phyloP scores from a whole-genome alignment of 2,113 vertebrate genomes.

The Montifringilla adamsi region DNA sequence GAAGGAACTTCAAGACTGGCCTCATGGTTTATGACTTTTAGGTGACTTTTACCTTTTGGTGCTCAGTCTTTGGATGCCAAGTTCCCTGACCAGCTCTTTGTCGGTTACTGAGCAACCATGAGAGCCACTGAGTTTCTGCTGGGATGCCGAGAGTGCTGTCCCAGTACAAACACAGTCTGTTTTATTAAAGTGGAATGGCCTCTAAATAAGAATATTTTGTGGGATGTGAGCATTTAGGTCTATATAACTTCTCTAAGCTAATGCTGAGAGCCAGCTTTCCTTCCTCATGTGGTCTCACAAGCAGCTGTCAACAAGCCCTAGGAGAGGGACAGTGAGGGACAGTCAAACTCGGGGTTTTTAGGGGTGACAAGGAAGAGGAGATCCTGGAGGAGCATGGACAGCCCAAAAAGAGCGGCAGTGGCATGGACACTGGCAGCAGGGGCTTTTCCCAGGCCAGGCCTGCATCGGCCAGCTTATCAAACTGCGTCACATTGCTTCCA shows the following conservation, averaged over 20 bases:
- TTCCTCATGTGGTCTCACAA: neutral
- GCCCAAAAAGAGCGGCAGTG: neutral
- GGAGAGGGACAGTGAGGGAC: neutral
- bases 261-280: neutral
- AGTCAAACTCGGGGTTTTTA: neutral
- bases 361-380: neutral
- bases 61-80: neutral
- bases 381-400: neutral
- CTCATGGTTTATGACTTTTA: neutral
- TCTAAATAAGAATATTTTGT: neutral
- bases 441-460: neutral
- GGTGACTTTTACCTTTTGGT: neutral
- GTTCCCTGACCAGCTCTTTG: neutral
- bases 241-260: neutral
- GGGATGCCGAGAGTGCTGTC: neutral
- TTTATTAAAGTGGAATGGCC: neutral
- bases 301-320: neutral
- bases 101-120: neutral
- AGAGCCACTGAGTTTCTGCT: neutral
- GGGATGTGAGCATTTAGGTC: neutral
- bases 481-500: neutral
- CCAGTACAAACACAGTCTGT: neutral
- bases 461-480: neutral
- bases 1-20: neutral
- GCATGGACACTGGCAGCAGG: fast-evolving